Evolutionary conservation across 2,797 vertebrate genomes (phyloP), one percentile per base, ranked within the genome.

Genomic region (Spheniscus humboldti): DNA sequence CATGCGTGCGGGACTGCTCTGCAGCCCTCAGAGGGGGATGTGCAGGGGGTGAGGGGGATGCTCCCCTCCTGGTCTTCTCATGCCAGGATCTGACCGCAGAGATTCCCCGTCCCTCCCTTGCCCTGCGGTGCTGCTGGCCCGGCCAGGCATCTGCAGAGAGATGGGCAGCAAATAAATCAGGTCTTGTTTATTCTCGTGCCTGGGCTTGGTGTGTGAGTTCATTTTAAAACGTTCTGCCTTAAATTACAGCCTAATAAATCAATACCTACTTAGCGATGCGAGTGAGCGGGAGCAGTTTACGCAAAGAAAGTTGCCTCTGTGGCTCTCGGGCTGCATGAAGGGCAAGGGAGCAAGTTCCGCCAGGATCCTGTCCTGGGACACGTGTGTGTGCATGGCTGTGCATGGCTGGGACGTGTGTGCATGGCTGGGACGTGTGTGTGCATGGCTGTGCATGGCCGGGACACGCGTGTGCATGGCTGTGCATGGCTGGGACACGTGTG

Each of bases 211-310:
- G 87, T 66, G 80, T 7, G 87, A 86, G 95, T 89, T 95, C 92
- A 80, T 89, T 94, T 91, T n/a, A 66, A 89, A 91, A 53, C n/a
- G 30, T 87, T 94, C 92, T 81, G 85, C 94, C 94, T 91, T 91
- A 92, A 96, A 95, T 94, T 88, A 86, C 92, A 92, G 73, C 75
- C 96, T 55, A 90, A 92, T 94, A 66, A 92, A 94, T 92, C 91
- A 88, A 83, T 66, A 68, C 20, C 75, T 82, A 74, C 91, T 79
- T 64, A 94, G 74, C 18, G 18, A 35, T n/a, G 74, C 24, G 2
- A 69, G 93, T 4, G 12, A 37, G 86, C 1, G 53, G 83, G 56
- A 43, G 35, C 52, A 0, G 39, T 75, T 78, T 35, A 79, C 0
- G 1, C 37, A 9, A 87, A 56, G 92, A 88, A 83, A 94, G 91